Base-by-base conservation (phyloP, 2,797 vertebrate genomes). In the Falco rusticolus region DNA sequence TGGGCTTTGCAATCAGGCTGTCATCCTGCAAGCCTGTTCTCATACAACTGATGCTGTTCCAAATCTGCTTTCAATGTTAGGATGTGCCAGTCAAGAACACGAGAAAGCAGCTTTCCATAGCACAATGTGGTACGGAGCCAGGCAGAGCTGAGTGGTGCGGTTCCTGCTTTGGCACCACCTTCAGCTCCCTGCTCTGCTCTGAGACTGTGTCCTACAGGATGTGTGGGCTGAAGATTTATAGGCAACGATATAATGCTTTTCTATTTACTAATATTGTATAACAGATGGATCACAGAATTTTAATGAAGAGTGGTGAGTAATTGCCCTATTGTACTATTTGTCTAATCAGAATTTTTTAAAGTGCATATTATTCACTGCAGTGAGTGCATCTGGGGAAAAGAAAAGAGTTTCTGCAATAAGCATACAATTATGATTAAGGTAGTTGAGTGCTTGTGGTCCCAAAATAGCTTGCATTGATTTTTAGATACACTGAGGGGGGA, bases 311-410 rank as follows among this genome's bases (percentile, higher is more conserved):
- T 24, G 24, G 80, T 83, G 90, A 95, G 66, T 78, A 96, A 92
- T 53, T 92, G 87, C 59, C 78, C 69, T 81, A 15, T 69, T 92
- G 57, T 59, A 77, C 78, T 85, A 72, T 91, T 82, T 94, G 82
- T 84, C 92, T 94, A 89, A 96, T 84, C 90, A 93, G 79, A 94
- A 56, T 65, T 89, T 94, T 85, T 92, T 47, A 5, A 94, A 95
- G 85, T 76, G 70, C 0, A 0, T 53, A 56, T 64, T 93, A 88
- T 72, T 89, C 92, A 85, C 41, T 59, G 68, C 61, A 84, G 47
- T 33, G 56, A 84, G 51, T 84, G 63, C 50, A 82, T 22, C 83
- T 77, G 41, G 76, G 81, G 92, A 94, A 90, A 95, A 94, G 29
- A 87, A n/a, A 71, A 79, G 65, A 41, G 34, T 75, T 95, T 87